These are phyloP conservation scores for Diarsia dahlii DNA, from an alignment of 2,888 invertebrate genomes.

Conservation along the genomic window DNA sequence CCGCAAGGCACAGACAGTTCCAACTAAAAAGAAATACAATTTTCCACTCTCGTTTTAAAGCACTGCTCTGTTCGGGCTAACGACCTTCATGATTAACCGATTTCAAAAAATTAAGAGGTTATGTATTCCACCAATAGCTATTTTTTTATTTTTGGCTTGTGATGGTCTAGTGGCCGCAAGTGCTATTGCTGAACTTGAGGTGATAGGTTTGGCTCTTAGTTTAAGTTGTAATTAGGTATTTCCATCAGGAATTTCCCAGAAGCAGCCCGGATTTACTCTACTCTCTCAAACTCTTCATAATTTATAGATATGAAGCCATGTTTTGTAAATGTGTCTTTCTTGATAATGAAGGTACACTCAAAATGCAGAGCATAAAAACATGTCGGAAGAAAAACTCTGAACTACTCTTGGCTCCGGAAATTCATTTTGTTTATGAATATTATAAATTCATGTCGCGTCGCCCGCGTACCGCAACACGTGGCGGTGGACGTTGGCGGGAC, in stretches of 20 bases:
- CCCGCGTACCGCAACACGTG: slow-evolving; percentile 52
- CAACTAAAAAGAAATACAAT: slow-evolving; percentile 19
- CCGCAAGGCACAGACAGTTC: slow-evolving; percentile 34
- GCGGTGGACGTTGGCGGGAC: too few relatives aligned
- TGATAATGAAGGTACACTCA: not conserved
- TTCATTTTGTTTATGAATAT: slow-evolving; percentile 81
- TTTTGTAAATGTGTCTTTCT: not conserved
- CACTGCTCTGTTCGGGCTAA: not conserved
- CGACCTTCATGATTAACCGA: not conserved
- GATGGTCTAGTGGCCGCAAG: not conserved
- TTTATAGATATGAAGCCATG: not conserved
- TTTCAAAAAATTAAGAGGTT: too few relatives aligned
- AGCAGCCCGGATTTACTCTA: not conserved
- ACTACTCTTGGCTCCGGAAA: slow-evolving; percentile 63
- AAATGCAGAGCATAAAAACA: not conserved
- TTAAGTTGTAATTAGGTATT: not conserved
- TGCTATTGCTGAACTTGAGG: not conserved
- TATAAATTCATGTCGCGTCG: slow-evolving; percentile 77
- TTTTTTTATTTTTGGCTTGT: not conserved
- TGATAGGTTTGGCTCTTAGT: not conserved
- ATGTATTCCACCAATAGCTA: too few relatives aligned
- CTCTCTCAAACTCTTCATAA: not conserved
- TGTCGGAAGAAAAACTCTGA: not conserved
- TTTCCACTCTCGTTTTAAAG: not conserved
- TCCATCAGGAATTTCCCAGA: not conserved